These are phyloP conservation scores for Allophyes oxyacanthae DNA, from an alignment of 2,888 invertebrate genomes.

Conservation along the genomic window DNA sequence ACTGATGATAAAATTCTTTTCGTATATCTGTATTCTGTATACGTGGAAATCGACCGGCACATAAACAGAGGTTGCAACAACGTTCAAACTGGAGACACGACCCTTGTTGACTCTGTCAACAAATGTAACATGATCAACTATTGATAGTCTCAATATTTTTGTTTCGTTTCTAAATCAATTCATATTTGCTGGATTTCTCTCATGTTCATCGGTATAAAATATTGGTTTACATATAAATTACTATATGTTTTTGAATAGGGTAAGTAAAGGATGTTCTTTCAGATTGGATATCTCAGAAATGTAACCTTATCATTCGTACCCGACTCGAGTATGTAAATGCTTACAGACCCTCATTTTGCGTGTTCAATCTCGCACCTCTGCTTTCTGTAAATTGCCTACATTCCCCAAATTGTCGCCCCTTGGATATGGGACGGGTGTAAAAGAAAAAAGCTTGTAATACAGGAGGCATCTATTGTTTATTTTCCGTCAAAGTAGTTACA, in stretches of 20 bases:
- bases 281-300: not conserved
- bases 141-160: slow-evolving; percentile 15
- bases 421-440: slow-evolving; percentile 16
- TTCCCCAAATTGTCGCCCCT: slow-evolving; percentile 36
- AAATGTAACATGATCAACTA: slow-evolving; percentile 37
- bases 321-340: not conserved
- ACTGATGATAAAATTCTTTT: not conserved
- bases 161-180: slow-evolving; percentile 7
- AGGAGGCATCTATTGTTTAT: slow-evolving; percentile 27
- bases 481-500: slow-evolving; percentile 29
- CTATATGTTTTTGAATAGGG: too few relatives aligned
- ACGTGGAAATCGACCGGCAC: slow-evolving; percentile 19
- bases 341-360: slow-evolving; percentile 17
- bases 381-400: slow-evolving; percentile 38
- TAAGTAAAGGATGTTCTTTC: too few relatives aligned
- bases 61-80: slow-evolving; percentile 23
- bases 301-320: not conserved
- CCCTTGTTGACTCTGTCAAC: slow-evolving; percentile 38
- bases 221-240: too few relatives aligned
- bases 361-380: slow-evolving; percentile 41
- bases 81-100: slow-evolving; percentile 20
- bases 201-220: too few relatives aligned
- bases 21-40: not conserved
- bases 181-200: not conserved
- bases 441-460: too few relatives aligned